phyloP scores from a whole-genome alignment of 2,888 invertebrate species.

The Tinea trinotella region DNA sequence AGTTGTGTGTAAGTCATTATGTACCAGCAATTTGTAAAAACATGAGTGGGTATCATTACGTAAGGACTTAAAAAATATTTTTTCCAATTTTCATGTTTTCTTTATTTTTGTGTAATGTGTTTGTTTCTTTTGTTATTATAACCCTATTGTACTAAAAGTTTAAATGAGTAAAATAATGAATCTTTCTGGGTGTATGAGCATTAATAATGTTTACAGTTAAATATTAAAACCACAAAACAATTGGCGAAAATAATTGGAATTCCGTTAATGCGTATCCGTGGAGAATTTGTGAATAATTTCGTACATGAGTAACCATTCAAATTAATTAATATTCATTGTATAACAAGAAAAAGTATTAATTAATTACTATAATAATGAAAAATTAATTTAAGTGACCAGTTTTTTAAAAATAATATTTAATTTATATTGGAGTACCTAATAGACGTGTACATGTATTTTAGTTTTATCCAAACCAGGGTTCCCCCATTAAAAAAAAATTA shows the following conservation, averaged over 20 bases:
- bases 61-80: background rate
- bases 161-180: no score
- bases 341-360: background rate
- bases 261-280: background rate
- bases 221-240: slow-evolving; percentile 15
- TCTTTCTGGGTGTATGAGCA: no score
- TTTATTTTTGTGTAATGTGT: no score
- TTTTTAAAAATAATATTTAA: no score
- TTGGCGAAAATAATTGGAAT: slow-evolving; percentile 6
- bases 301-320: slow-evolving; percentile 12
- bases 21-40: background rate
- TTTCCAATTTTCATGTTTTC: no score
- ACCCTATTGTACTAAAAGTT: no score
- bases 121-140: no score
- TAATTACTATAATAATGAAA: background rate
- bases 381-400: no score
- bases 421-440: no score
- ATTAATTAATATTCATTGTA: slow-evolving; percentile 15
- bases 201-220: slow-evolving; percentile 1
- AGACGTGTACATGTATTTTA: no score
- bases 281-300: slow-evolving; percentile 16
- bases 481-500: no score
- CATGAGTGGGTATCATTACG: background rate
- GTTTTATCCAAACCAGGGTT: no score
- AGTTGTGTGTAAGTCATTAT: background rate